These are phyloP conservation scores for Oligia strigilis DNA, from an alignment of 2,888 invertebrate genomes.

Conservation along the genomic window DNA sequence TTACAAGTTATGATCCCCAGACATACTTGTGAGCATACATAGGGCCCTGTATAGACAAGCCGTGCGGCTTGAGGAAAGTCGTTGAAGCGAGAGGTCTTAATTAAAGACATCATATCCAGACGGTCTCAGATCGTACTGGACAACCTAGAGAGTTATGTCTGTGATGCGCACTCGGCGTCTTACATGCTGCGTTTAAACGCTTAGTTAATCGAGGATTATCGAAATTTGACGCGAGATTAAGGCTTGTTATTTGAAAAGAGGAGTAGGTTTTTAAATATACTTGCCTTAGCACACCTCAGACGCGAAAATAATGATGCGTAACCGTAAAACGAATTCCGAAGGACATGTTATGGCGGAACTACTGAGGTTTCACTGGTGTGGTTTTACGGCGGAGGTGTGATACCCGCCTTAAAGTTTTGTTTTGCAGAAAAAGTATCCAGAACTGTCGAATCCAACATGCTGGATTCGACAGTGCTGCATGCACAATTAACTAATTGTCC, in stretches of 20 bases:
- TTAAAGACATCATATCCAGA: slow-evolving; percentile 75
- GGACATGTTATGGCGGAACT: background rate
- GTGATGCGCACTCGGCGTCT: slow-evolving; percentile 6
- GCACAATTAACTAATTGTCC: background rate
- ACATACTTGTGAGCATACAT: background rate
- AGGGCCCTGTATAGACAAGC: background rate
- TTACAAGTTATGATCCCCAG: background rate
- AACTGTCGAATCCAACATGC: background rate
- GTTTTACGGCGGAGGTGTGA: background rate
- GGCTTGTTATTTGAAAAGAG: background rate
- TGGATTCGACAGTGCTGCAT: too few species aligned
- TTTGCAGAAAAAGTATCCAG: background rate
- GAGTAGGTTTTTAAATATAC: background rate
- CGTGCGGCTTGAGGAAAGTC: slow-evolving; percentile 51
- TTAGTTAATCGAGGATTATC: background rate
- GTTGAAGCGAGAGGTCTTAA: slow-evolving; percentile 69
- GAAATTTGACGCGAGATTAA: background rate
- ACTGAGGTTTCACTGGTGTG: background rate
- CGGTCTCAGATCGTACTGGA: slow-evolving; percentile 66
- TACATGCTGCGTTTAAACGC: slow-evolving; percentile 6
- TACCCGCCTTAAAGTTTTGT: background rate
- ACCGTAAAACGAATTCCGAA: background rate
- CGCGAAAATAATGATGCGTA: background rate
- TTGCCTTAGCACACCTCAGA: background rate
- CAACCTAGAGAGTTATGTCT: slow-evolving; percentile 21